Evolutionary conservation across 2,797 vertebrate genomes (phyloP).

Genomic region (Sebastes vulpes): DNA sequence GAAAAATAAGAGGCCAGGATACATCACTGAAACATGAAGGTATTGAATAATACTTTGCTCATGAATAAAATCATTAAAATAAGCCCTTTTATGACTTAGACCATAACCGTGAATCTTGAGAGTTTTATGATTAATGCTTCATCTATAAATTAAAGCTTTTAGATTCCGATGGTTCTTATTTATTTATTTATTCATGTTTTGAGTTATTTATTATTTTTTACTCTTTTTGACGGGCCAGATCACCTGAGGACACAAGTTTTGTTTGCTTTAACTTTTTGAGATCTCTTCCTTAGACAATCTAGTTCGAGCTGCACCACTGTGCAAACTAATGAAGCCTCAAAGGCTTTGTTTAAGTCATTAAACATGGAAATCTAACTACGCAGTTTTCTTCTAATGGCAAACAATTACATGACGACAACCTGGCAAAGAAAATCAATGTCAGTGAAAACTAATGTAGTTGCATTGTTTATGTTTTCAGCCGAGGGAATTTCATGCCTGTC

Average conservation of each 20-base stretch:
- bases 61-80: conserved; percentile 82
- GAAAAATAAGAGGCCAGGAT: conserved; percentile 59
- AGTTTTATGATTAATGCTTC: conserved; percentile 67
- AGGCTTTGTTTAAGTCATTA: conserved; percentile 72
- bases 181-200: conserved; percentile 37
- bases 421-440: conserved; percentile 29
- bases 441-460: conserved; percentile 11
- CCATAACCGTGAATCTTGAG: conserved; percentile 54
- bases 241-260: conserved; percentile 56
- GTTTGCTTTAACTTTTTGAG: conserved; percentile 50
- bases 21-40: conserved; percentile 69
- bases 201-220: conserved; percentile 34
- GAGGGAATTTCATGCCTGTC: conserved; percentile 1
- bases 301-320: conserved; percentile 41
- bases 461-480: conserved; percentile 6
- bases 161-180: conserved; percentile 26
- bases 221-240: conserved; percentile 39
- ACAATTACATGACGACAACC: conserved; percentile 54
- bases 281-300: conserved; percentile 56
- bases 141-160: conserved; percentile 66
- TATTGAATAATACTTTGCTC: conserved; percentile 75
- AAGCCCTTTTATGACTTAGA: conserved; percentile 63
- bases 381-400: conserved; percentile 57
- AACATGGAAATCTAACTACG: conserved; percentile 58
- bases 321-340: conserved; percentile 70